Conservation (phyloP, 1,140 invertebrate genomes). For the Caenorhabditis inopinata region DNA sequence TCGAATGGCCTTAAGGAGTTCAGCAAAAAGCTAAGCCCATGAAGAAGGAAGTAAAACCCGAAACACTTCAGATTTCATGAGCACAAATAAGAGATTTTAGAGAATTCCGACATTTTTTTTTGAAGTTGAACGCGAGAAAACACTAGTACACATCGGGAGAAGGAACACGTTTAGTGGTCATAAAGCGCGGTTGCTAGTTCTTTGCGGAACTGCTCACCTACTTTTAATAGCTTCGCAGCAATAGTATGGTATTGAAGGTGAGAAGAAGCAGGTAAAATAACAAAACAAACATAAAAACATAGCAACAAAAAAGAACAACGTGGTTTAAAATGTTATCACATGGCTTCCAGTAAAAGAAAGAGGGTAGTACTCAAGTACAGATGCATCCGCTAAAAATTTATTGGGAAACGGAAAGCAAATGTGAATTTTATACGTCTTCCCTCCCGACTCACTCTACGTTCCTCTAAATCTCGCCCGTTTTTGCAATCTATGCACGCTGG, state of each 20-base stretch:
- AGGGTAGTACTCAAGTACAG: slow-evolving; percentile 25
- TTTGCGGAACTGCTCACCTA: background rate
- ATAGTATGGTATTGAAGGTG: background rate
- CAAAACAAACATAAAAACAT: background rate
- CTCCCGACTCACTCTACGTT: background rate
- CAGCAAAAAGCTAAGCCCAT: background rate
- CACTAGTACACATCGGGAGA: background rate
- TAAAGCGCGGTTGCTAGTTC: slow-evolving; percentile 2
- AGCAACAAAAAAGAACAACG: slow-evolving; percentile 12
- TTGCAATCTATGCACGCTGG: background rate
- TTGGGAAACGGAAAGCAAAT: slow-evolving; percentile 30
- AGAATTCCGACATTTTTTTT: background rate
- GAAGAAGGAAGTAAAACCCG: background rate
- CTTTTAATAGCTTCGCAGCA: background rate
- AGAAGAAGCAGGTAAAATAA: background rate
- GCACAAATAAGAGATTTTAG: background rate
- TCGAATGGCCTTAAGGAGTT: background rate
- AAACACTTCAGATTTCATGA: slow-evolving; percentile 16
- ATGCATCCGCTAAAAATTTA: slow-evolving; percentile 33
- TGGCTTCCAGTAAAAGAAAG: background rate
- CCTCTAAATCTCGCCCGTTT: background rate
- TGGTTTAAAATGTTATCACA: slow-evolving; percentile 22
- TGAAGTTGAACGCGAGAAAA: background rate
- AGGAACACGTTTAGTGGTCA: slow-evolving; percentile 8
- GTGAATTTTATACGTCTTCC: slow-evolving; percentile 25